These are phyloP conservation scores for Himalopsyche phryganea DNA, from an alignment of 1,140 invertebrate species.

Conservation along the genomic window DNA sequence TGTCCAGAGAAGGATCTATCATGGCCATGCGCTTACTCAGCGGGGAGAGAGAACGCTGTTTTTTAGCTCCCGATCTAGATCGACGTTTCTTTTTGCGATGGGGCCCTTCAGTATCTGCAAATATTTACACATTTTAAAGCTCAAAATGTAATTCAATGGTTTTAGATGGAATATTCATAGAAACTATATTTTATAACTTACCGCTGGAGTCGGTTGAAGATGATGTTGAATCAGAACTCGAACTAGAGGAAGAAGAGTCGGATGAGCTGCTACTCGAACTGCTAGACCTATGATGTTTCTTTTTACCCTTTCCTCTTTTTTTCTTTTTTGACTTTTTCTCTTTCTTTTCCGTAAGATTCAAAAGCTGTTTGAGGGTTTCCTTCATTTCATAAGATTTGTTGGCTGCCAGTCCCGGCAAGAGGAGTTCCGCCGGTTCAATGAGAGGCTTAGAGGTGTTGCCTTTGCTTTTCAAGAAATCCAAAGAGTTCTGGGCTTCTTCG, in stretches of 20 bases:
- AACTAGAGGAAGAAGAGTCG: conserved; percentile 60
- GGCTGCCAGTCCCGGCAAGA: conserved; percentile 51
- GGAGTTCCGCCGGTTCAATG: conserved; percentile 57
- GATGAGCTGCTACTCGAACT: conserved; percentile 63
- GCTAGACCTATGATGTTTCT: conserved; percentile 62
- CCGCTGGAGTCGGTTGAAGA: conserved; percentile 49
- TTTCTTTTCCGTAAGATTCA: conserved; percentile 57
- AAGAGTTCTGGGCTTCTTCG: conserved; percentile 77
- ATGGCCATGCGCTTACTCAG: conserved; percentile 75
- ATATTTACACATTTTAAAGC: background rate
- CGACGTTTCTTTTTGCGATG: conserved; percentile 61
- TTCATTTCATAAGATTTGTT: conserved; percentile 59
- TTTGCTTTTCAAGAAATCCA: conserved; percentile 73
- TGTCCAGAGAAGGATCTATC: conserved; percentile 52
- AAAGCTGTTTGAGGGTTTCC: conserved; percentile 60
- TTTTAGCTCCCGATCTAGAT: conserved; percentile 58
- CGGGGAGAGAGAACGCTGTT: conserved; percentile 71
- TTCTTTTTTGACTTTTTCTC: conserved; percentile 74
- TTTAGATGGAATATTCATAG: background rate
- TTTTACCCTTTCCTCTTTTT: conserved; percentile 67
- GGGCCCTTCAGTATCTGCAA: conserved; percentile 54
- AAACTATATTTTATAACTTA: conserved; percentile 28
- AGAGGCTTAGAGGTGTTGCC: conserved; percentile 54
- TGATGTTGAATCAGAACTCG: conserved; percentile 59
- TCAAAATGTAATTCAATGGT: background rate